Evolutionary conservation across 2,113 vertebrate species (phyloP).

Genomic region (Elachura formosa): DNA sequence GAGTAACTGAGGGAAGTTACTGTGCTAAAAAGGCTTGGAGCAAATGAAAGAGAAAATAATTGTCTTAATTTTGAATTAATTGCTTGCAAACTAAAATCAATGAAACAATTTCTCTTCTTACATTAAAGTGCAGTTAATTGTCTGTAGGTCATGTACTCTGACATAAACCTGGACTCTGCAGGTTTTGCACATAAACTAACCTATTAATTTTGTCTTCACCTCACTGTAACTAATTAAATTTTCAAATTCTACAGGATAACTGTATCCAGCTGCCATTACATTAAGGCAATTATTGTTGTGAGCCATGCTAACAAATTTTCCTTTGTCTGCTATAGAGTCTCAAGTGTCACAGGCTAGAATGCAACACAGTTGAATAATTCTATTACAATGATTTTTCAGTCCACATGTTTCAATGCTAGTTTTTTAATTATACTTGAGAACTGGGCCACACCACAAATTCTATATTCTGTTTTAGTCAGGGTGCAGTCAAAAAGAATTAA

Average conservation of each 20-base stretch:
- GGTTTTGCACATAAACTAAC: not conserved
- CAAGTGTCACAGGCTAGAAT: not conserved
- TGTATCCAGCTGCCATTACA: not conserved
- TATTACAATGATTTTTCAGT: not conserved
- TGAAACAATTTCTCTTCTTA: not conserved
- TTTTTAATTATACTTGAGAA: not conserved
- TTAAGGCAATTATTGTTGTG: not conserved
- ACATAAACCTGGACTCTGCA: not conserved
- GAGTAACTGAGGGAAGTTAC: not conserved
- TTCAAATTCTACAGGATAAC: not conserved
- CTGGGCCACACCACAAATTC: not conserved
- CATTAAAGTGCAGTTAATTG: not conserved
- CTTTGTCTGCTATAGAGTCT: not conserved
- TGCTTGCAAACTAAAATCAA: not conserved
- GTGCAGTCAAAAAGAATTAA: not conserved
- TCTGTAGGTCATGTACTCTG: not conserved
- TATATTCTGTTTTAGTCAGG: not conserved
- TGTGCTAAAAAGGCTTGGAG: not conserved
- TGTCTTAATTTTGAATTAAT: not conserved
- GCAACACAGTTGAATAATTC: not conserved
- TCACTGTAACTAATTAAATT: not conserved
- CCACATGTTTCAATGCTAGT: not conserved
- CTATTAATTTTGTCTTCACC: not conserved
- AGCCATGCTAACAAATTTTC: not conserved
- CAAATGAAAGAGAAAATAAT: not conserved